phyloP scores from a whole-genome alignment of 2,797 vertebrate species.

The Prunella strophiata region DNA sequence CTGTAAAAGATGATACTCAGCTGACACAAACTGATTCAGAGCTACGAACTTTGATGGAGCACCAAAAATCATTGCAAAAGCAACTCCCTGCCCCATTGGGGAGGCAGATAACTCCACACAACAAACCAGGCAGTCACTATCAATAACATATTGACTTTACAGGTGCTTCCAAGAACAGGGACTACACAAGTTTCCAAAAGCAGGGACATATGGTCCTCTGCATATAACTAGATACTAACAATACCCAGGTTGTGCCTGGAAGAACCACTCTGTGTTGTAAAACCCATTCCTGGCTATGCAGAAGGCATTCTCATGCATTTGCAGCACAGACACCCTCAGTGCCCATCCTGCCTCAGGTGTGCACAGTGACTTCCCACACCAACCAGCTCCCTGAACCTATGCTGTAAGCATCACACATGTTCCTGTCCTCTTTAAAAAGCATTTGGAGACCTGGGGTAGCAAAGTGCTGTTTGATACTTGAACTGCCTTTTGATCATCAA shows the following conservation, averaged over 20 bases:
- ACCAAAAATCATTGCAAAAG: neutral
- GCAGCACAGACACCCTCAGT: accelerated
- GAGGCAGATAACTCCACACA: neutral
- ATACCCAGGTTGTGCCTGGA: neutral
- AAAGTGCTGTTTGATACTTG: neutral
- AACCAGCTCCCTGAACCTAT: neutral
- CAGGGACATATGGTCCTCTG: neutral
- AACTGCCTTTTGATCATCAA: slow-evolving; percentile 5
- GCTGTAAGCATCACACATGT: accelerated
- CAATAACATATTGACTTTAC: neutral
- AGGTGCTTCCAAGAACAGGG: neutral
- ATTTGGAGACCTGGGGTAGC: neutral
- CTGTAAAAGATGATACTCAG: neutral
- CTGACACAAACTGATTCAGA: neutral
- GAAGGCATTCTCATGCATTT: accelerated
- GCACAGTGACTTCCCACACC: neutral
- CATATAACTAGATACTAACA: accelerated
- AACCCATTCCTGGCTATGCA: neutral
- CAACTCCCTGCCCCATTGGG: neutral
- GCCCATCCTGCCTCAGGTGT: neutral
- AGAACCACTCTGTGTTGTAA: neutral
- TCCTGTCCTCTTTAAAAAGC: neutral
- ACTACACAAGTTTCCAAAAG: neutral
- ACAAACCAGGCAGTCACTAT: neutral
- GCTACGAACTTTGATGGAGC: neutral